phyloP scores from a whole-genome alignment of 2,888 invertebrate genomes.

The Timandra comae region DNA sequence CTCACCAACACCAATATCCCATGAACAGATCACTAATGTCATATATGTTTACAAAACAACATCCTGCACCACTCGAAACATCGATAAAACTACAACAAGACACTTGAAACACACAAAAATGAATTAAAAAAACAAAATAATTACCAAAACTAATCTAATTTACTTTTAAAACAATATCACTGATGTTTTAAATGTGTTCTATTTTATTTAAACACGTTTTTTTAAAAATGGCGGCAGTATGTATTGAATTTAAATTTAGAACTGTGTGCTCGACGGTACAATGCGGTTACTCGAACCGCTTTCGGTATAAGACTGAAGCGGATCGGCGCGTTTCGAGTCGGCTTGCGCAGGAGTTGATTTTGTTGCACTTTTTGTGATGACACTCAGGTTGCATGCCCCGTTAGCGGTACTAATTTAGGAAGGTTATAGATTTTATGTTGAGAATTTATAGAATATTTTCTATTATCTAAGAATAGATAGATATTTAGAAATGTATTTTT shows the following conservation, averaged over 20 bases:
- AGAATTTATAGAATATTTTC: too few species aligned
- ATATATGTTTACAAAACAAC: constrained; percentile 47
- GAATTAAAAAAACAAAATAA: constrained; percentile 37
- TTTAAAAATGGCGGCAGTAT: too few species aligned
- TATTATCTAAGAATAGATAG: too few species aligned
- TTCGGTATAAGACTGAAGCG: constrained; percentile 3
- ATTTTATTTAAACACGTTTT: constrained; percentile 19
- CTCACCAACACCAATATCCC: constrained; percentile 63
- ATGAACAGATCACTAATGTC: constrained; percentile 56
- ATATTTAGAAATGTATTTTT: too few species aligned
- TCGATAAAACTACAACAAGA: constrained; percentile 52
- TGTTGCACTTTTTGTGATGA: constrained; percentile 20
- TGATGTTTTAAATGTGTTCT: background rate
- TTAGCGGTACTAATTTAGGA: background rate
- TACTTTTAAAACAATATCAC: background rate
- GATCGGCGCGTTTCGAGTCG: too few species aligned
- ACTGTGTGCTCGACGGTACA: background rate
- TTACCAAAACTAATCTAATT: constrained; percentile 22
- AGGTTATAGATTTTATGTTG: background rate
- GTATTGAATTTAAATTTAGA: background rate
- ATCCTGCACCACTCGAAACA: constrained; percentile 60
- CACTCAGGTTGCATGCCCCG: constrained; percentile 7
- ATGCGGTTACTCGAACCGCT: constrained; percentile 1
- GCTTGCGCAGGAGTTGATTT: constrained; percentile 14
- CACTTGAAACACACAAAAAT: constrained; percentile 36